phyloP scores from a whole-genome alignment of 2,888 invertebrate species.

The Napeogenes inachia region DNA sequence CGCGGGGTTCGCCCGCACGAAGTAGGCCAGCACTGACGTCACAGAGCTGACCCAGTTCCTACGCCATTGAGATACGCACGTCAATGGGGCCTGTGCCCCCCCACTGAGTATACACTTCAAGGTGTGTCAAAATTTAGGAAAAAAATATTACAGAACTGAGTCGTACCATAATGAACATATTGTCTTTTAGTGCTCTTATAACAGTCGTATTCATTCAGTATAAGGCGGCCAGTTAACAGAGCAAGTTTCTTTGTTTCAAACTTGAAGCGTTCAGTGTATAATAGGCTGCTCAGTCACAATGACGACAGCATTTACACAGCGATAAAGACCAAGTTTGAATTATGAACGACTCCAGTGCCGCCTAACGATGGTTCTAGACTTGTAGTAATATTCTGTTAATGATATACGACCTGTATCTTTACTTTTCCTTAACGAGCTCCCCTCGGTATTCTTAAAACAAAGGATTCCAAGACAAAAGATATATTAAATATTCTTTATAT shows the following conservation, averaged over 20 bases:
- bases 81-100: slow-evolving; percentile 65
- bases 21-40: slow-evolving; percentile 74
- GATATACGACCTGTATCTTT: slow-evolving; percentile 20
- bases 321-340: slow-evolving; percentile 18
- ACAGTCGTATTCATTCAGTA: not conserved
- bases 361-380: slow-evolving; percentile 17
- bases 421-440: slow-evolving; percentile 14
- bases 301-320: slow-evolving; percentile 13
- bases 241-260: slow-evolving; percentile 22
- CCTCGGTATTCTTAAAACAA: not conserved
- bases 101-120: slow-evolving; percentile 32
- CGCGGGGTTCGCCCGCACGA: slow-evolving; percentile 64
- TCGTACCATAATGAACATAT: no score
- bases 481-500: no score
- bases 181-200: slow-evolving; percentile 1
- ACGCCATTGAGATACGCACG: slow-evolving; percentile 74
- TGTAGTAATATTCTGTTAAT: slow-evolving; percentile 12
- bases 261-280: slow-evolving; percentile 20
- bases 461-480: no score
- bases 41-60: slow-evolving; percentile 67
- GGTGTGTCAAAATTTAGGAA: slow-evolving; percentile 32
- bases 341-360: slow-evolving; percentile 14
- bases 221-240: not conserved
- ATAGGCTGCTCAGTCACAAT: slow-evolving; percentile 18
- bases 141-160: not conserved